A percentile compares a stretch with the other conserved stretches of the same genome.
Evolutionary conservation across 2,797 vertebrate species (phyloP).

Genomic region (Malurus leucopterus): DNA sequence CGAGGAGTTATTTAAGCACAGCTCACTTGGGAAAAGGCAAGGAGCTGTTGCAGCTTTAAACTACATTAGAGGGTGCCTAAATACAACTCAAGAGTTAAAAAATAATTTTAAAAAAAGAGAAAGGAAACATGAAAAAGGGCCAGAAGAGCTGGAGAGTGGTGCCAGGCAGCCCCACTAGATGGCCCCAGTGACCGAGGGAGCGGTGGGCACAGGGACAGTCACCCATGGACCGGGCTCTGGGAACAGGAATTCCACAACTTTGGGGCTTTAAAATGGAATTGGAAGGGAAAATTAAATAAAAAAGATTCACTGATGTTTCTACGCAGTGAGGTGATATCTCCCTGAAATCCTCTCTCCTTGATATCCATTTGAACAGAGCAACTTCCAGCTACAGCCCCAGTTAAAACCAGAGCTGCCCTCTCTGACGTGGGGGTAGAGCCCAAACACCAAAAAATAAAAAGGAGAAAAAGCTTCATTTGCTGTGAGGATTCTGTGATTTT

Average conservation of each 20-base stretch:
- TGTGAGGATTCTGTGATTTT: not conserved
- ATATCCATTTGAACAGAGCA: not conserved
- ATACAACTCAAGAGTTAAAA: not conserved
- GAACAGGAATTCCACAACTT: accelerated
- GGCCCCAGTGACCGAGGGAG: conserved; percentile 4
- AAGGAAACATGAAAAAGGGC: not conserved
- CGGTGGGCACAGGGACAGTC: accelerated
- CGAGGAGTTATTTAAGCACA: not conserved
- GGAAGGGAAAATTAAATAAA: not conserved
- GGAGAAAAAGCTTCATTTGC: not conserved
- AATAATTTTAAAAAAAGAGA: not conserved
- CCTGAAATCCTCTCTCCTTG: not conserved
- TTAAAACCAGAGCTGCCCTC: not conserved
- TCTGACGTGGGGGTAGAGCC: accelerated
- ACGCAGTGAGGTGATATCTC: not conserved
- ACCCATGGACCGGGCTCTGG: accelerated
- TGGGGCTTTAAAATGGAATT: accelerated
- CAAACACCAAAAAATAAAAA: not conserved
- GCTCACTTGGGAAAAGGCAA: not conserved
- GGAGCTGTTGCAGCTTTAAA: not conserved
- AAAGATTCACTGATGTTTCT: not conserved
- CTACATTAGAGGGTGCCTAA: not conserved
- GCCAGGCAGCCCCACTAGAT: conserved; percentile 33
- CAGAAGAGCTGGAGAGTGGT: accelerated
- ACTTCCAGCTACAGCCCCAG: not conserved